phyloP scores from a whole-genome alignment of 2,797 vertebrate genomes.

The Coregonus ussuriensis region DNA sequence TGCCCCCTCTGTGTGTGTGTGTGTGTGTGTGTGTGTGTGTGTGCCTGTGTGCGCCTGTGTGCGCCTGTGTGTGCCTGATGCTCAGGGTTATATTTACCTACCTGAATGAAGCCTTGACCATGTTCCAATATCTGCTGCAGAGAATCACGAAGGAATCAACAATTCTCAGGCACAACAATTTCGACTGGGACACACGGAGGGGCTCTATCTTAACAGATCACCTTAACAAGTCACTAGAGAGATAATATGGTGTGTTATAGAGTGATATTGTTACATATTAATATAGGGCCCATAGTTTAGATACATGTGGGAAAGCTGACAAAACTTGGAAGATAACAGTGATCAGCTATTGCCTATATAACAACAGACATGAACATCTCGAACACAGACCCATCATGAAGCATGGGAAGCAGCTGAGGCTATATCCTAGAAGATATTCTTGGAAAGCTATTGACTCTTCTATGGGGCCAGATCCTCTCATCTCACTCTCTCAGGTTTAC shows the following conservation, averaged over 20 bases:
- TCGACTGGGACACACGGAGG: neutral
- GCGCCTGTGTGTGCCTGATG: neutral
- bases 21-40: neutral
- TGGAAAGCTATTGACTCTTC: neutral
- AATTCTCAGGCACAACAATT: neutral
- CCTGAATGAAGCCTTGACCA: neutral
- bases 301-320: neutral
- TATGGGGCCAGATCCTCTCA: neutral
- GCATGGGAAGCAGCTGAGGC: constrained; percentile 4
- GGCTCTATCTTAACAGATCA: neutral
- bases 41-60: neutral
- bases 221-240: neutral
- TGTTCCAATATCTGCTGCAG: neutral
- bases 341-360: neutral
- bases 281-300: neutral
- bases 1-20: neutral
- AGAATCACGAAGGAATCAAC: neutral
- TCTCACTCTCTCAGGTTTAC: constrained; percentile 11
- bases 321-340: neutral
- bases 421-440: neutral
- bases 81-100: neutral
- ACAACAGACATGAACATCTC: neutral
- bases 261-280: neutral
- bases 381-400: neutral
- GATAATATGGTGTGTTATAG: neutral